Base-by-base conservation (phyloP, 2,113 vertebrate species). In the Lampris incognitus region DNA sequence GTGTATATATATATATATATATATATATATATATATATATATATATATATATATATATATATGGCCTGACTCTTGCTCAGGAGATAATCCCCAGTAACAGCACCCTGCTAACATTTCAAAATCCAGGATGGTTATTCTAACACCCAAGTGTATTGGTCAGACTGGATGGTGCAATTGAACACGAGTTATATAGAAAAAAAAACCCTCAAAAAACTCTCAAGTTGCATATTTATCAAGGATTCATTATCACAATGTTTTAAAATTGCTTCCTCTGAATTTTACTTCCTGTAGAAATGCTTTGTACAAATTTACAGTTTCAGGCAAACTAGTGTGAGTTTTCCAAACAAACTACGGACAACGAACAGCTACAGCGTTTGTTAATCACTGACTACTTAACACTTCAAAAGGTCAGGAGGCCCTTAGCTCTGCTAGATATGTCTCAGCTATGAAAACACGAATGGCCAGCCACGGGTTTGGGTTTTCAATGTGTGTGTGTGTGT, bases 291-390 rank as follows among this genome's bases (percentile, higher is more conserved):
- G 81, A 89, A 89, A 90, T 81, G 65, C 60, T 88, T 87, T 90
- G 54, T 92, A 90, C 88, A 91, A 79, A 89, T 92, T 90, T 88
- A 87, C 83, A 88, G 49, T 87, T 65, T 42, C 24, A 76, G 37
- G 82, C 56, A 86, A 79, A 75, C 74, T 50, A 68, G 42, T 57
- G 39, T 24, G 13, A 84, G 69, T 72, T 73, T 8, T 78, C 42
- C 46, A 76, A 76, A 75, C 70, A 85, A 81, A 63, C 54, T 60
- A 83, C 55, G 42, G 81, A 88, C 79, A 85, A 77, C 74, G 36
- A 6, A 74, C 38, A 80, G 63, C 69, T 73, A 54, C 62, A 69
- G 73, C 66, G 68, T 76, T 54, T 50, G 79, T 85, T 58, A 50
- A 82, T 37, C 74, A 60, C 57, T 37, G 39, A 76, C 52, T 77